These are phyloP conservation scores for Oxycera nigricornis DNA, from an alignment of 2,888 invertebrate species.

Conservation along the genomic window DNA sequence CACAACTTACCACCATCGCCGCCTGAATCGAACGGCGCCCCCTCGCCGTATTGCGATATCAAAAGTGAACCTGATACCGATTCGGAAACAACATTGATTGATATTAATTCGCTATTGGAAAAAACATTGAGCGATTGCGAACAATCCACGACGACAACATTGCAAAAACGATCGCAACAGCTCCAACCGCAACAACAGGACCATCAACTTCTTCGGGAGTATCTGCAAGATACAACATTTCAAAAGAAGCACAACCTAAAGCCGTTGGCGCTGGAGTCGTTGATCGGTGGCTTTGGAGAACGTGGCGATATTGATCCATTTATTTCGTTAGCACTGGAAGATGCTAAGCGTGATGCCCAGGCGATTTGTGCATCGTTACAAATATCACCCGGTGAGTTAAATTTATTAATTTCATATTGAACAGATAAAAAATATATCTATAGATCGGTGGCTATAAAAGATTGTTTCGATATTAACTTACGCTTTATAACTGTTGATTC, in stretches of 20 bases:
- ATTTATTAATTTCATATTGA: too few relatives aligned
- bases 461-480: too few relatives aligned
- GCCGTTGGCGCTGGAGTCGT: conserved; percentile 75
- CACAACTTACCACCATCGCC: conserved; percentile 67
- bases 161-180: conserved; percentile 39
- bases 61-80: conserved; percentile 61
- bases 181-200: conserved; percentile 62
- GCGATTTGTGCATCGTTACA: conserved; percentile 83
- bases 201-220: conserved; percentile 80
- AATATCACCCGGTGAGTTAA: conserved; percentile 83
- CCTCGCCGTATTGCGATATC: conserved; percentile 64
- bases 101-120: conserved; percentile 56
- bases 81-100: conserved; percentile 56
- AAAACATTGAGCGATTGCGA: conserved; percentile 49
- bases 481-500: too few relatives aligned
- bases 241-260: conserved; percentile 83
- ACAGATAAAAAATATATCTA: too few relatives aligned
- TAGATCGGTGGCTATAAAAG: too few relatives aligned
- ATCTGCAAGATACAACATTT: conserved; percentile 83
- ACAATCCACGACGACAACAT: conserved; percentile 17
- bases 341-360: conserved; percentile 84
- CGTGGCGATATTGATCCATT: conserved; percentile 84
- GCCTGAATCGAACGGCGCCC: conserved; percentile 66
- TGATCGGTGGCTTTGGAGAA: conserved; percentile 66
- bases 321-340: conserved; percentile 83